Conservation (phyloP, 2,888 invertebrate species). For the Furcula furcula region DNA sequence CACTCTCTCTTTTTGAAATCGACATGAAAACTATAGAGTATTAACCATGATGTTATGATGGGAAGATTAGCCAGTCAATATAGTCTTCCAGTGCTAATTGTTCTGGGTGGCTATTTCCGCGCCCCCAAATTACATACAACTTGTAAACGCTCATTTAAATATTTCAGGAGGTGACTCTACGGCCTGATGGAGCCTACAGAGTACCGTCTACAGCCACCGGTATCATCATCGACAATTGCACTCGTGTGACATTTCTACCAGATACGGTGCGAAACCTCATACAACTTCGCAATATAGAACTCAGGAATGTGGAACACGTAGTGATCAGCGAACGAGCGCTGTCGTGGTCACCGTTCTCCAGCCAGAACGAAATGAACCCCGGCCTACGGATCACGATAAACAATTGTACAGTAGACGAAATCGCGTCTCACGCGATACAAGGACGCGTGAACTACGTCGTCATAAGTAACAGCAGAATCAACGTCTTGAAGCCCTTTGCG, state of each 20-base stretch:
- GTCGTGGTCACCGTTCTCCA: conserved; percentile 80
- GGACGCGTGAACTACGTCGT: conserved; percentile 87
- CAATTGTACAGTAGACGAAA: conserved; percentile 76
- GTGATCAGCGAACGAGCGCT: conserved; percentile 83
- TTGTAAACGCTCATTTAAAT: no score
- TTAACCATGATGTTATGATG: no score
- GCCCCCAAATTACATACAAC: no score
- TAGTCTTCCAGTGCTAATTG: no score
- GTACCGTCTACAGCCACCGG: conserved; percentile 77
- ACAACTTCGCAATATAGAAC: conserved; percentile 83
- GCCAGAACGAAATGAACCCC: conserved; percentile 85
- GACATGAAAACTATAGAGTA: no score
- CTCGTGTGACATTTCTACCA: conserved; percentile 79
- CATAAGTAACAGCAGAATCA: conserved; percentile 83
- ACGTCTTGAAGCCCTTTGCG: conserved; percentile 85
- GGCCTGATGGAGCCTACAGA: conserved; percentile 78
- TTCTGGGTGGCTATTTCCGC: no score
- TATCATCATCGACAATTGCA: conserved; percentile 86
- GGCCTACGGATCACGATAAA: conserved; percentile 74
- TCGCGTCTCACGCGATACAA: conserved; percentile 84
- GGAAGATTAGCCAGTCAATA: no score
- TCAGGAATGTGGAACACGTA: conserved; percentile 84
- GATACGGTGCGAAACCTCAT: conserved; percentile 83
- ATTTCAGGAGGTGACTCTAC: conserved; percentile 82
- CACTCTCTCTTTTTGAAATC: no score